Conservation (phyloP, 2,797 vertebrate species). For the Lacerta bilineata region DNA sequence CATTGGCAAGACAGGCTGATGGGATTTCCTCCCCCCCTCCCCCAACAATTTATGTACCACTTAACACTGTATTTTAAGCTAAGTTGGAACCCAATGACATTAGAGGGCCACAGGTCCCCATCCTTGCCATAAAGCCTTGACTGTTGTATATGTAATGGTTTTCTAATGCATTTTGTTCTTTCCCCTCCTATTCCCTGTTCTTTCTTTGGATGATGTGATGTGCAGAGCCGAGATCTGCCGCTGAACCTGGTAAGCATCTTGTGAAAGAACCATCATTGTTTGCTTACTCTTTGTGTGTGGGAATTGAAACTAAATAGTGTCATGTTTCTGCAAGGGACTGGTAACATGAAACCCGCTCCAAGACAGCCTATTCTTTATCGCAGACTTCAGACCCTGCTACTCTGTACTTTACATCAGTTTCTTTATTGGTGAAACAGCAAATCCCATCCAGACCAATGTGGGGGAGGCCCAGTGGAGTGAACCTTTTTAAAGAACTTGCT, state of each 20-base stretch:
- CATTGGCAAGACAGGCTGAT: too few species aligned
- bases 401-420: slow-evolving; percentile 71
- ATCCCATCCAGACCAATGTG: slow-evolving; percentile 63
- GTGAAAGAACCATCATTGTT: slow-evolving; percentile 69
- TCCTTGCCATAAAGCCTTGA: neutral
- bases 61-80: too few species aligned
- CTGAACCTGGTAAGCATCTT: slow-evolving; percentile 90
- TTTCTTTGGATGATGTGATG: slow-evolving; percentile 58
- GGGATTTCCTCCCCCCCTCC: too few species aligned
- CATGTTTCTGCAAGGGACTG: slow-evolving; percentile 70
- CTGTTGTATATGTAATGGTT: slow-evolving; percentile 31
- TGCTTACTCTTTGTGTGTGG: slow-evolving; percentile 69
- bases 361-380: slow-evolving; percentile 75
- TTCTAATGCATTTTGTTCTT: slow-evolving; percentile 70
- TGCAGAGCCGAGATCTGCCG: slow-evolving; percentile 94
- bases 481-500: slow-evolving; percentile 34
- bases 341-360: slow-evolving; percentile 75
- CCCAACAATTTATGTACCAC: too few species aligned
- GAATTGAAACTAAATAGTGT: slow-evolving; percentile 64
- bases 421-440: slow-evolving; percentile 75
- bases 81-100: too few species aligned
- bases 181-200: slow-evolving; percentile 37
- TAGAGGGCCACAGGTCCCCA: neutral
- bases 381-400: slow-evolving; percentile 33
- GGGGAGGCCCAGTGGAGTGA: slow-evolving; percentile 38